A percentile compares a stretch with the other conserved stretches of the same genome.
Evolutionary conservation across 2,113 vertebrate species (phyloP).

Genomic region (Pogonocichla stellata): DNA sequence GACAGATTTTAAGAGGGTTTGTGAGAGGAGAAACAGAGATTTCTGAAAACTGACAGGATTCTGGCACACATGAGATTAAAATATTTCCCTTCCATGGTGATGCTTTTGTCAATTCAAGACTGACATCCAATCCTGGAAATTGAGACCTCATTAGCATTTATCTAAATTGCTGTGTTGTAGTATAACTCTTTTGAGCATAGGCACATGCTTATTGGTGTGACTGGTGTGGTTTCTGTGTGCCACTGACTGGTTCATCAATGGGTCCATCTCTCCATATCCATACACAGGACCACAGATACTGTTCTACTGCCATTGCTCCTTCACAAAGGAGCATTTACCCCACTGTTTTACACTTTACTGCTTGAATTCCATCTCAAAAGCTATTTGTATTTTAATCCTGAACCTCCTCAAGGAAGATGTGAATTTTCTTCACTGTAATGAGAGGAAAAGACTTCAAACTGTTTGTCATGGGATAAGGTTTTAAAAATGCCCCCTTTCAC

Average conservation of each 20-base stretch:
- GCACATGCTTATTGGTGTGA: background rate
- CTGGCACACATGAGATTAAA: slow-evolving; percentile 36
- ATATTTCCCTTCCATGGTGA: background rate
- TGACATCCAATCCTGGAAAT: slow-evolving; percentile 37
- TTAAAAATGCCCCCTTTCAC: background rate
- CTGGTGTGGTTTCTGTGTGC: background rate
- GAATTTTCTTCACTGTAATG: background rate
- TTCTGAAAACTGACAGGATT: slow-evolving; percentile 45
- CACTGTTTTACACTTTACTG: background rate
- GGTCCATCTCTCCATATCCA: background rate
- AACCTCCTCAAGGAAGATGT: background rate
- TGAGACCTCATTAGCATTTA: slow-evolving; percentile 23
- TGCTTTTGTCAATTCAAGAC: slow-evolving; percentile 5
- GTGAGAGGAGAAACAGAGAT: slow-evolving; percentile 39
- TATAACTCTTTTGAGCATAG: rapidly evolving
- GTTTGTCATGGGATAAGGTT: background rate
- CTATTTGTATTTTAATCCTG: background rate
- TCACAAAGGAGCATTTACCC: background rate
- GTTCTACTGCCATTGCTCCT: background rate
- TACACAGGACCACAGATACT: background rate
- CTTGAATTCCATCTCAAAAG: background rate
- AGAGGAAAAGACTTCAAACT: background rate
- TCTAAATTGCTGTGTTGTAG: background rate
- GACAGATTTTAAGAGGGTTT: slow-evolving; percentile 16
- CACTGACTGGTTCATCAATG: background rate